Conservation (phyloP, 2,113 vertebrate genomes). For the Alethe castanea region DNA sequence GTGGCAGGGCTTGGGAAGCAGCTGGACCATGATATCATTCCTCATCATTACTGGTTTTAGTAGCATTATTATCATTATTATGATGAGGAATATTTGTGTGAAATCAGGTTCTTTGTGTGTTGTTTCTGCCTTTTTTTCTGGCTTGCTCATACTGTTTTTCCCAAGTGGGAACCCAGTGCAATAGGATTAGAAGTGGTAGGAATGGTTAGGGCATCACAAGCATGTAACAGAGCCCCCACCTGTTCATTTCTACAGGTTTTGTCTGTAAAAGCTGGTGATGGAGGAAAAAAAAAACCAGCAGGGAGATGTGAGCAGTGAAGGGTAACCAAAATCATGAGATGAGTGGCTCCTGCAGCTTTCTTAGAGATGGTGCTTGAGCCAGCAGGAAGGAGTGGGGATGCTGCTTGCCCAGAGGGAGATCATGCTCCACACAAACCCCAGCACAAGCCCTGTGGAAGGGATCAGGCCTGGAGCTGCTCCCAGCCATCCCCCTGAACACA, state of each 20-base stretch:
- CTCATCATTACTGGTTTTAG: neutral
- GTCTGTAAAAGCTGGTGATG: neutral
- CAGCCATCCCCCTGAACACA: accelerated
- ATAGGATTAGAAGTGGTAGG: neutral
- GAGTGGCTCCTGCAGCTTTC: neutral
- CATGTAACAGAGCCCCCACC: accelerated
- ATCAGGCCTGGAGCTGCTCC: neutral
- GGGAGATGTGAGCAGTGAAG: neutral
- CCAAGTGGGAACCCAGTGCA: neutral
- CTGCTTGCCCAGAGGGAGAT: neutral
- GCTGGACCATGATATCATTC: accelerated
- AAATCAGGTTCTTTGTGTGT: neutral
- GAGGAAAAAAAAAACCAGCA: neutral
- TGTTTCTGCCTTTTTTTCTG: neutral
- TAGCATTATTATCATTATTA: neutral
- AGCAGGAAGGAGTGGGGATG: neutral
- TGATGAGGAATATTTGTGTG: neutral
- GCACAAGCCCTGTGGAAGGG: neutral
- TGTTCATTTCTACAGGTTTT: neutral
- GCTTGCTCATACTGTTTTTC: neutral
- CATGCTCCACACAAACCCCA: neutral
- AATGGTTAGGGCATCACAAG: neutral
- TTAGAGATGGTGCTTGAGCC: neutral
- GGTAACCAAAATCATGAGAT: neutral
- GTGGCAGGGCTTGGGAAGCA: neutral